Percentiles rank a stretch among this genome's conserved stretches.
phyloP scores from a whole-genome alignment of 2,113 vertebrate species.

The Madoqua kirkii region DNA sequence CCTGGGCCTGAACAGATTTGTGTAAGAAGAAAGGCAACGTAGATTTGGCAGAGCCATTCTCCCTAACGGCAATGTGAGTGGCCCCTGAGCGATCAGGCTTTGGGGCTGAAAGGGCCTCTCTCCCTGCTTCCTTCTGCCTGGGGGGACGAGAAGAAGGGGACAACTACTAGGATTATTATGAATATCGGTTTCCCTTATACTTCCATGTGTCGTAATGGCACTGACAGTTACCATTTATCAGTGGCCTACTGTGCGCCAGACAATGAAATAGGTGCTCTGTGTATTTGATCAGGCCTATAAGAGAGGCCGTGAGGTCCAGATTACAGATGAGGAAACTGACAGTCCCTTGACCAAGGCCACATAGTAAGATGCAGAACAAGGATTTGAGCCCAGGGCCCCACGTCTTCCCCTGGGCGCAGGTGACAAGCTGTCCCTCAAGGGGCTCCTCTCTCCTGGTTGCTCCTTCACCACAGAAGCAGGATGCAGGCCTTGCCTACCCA shows the following conservation, averaged over 20 bases:
- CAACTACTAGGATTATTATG: constrained; percentile 18
- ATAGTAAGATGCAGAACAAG: not conserved
- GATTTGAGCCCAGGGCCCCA: not conserved
- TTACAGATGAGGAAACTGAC: not conserved
- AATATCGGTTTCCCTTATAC: not conserved
- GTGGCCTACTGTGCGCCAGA: not conserved
- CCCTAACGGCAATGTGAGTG: not conserved
- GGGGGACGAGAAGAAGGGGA: not conserved
- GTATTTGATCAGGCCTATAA: not conserved
- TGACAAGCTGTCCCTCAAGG: not conserved
- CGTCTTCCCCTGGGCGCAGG: not conserved
- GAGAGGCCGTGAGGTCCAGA: not conserved
- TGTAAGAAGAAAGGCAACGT: not conserved
- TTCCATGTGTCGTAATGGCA: not conserved
- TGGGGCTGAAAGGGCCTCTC: not conserved
- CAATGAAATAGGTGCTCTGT: not conserved
- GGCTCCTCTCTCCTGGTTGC: not conserved
- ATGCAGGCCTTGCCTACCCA: not conserved
- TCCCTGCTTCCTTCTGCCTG: constrained; percentile 10
- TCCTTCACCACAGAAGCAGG: not conserved
- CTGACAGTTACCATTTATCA: not conserved
- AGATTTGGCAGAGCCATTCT: not conserved
- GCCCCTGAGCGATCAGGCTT: not conserved
- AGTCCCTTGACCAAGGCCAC: not conserved
- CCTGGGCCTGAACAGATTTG: not conserved